Conservation (phyloP, 1,140 invertebrate genomes). For the Tetragonula clypearis region DNA sequence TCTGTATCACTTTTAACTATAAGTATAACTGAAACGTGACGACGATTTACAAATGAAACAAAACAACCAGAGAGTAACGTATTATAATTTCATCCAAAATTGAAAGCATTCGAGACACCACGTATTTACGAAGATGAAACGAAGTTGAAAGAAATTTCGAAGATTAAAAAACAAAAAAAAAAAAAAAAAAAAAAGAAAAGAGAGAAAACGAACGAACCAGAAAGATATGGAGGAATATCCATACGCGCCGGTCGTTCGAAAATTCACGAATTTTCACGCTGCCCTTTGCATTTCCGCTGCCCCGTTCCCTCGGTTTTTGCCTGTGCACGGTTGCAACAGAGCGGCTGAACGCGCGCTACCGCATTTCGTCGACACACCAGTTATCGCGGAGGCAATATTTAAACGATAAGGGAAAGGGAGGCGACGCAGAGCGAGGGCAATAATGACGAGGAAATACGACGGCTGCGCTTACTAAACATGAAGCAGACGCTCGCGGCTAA, state of each 20-base stretch:
- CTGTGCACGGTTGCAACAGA: slow-evolving; percentile 4
- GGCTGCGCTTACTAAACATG: slow-evolving; percentile 24
- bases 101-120: too few relatives aligned
- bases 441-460: slow-evolving; percentile 63
- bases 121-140: too few relatives aligned
- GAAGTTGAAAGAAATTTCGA: too few relatives aligned
- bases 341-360: slow-evolving; percentile 17
- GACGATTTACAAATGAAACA: too few relatives aligned
- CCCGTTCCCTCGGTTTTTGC: not conserved
- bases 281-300: slow-evolving; percentile 25
- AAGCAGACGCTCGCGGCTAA: slow-evolving; percentile 24
- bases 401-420: slow-evolving; percentile 54
- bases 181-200: too few relatives aligned
- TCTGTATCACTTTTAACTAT: too few relatives aligned
- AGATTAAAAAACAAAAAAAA: too few relatives aligned
- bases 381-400: slow-evolving; percentile 60
- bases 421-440: slow-evolving; percentile 35
- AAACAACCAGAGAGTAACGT: too few relatives aligned
- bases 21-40: too few relatives aligned
- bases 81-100: too few relatives aligned
- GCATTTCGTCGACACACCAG: slow-evolving; percentile 34
- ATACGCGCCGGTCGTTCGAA: slow-evolving; percentile 13
- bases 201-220: too few relatives aligned
- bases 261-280: slow-evolving; percentile 46
- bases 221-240: not conserved